phyloP scores from a whole-genome alignment of 2,888 invertebrate species.

The Melipona beecheii region DNA sequence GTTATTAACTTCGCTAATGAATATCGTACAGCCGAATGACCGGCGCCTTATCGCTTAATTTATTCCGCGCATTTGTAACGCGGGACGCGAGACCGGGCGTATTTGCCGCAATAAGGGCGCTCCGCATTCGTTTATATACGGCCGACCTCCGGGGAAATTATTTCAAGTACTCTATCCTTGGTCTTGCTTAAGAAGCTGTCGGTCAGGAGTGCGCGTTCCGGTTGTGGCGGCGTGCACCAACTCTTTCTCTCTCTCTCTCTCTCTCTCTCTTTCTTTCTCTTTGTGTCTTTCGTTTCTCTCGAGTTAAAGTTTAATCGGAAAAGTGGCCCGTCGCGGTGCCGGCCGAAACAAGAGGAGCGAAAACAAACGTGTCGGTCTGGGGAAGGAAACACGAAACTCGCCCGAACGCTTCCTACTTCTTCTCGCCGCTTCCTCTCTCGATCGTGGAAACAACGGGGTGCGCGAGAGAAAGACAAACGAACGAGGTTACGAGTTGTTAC shows the following conservation, averaged over 20 bases:
- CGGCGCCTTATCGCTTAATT: conserved; percentile 26
- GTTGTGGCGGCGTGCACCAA: conserved; percentile 28
- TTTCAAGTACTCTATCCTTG: conserved; percentile 61
- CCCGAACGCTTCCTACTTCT: conserved; percentile 12
- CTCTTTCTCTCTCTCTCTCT: conserved; percentile 13
- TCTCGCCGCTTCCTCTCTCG: conserved; percentile 24
- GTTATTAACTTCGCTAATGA: conserved; percentile 25
- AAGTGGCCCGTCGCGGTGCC: conserved; percentile 63
- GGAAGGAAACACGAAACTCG: not conserved
- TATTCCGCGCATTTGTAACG: conserved; percentile 36
- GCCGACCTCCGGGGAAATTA: conserved; percentile 62
- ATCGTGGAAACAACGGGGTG: conserved; percentile 6
- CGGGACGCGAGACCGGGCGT: conserved; percentile 1
- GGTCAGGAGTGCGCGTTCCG: conserved; percentile 36
- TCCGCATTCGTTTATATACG: conserved; percentile 49
- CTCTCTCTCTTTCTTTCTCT: not conserved
- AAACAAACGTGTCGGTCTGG: conserved; percentile 14
- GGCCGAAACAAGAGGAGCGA: conserved; percentile 38
- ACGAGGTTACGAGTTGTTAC: conserved; percentile 9
- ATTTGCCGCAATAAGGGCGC: conserved; percentile 43
- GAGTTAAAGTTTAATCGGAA: conserved; percentile 67
- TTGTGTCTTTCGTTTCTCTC: conserved; percentile 5
- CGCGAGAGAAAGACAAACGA: conserved; percentile 1
- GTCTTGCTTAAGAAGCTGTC: conserved; percentile 59
- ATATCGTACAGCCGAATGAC: conserved; percentile 12